Evolutionary conservation across 2,797 vertebrate genomes (phyloP), one percentile per base, ranked within the genome.

Genomic region (Muraenolepis orangiensis): DNA sequence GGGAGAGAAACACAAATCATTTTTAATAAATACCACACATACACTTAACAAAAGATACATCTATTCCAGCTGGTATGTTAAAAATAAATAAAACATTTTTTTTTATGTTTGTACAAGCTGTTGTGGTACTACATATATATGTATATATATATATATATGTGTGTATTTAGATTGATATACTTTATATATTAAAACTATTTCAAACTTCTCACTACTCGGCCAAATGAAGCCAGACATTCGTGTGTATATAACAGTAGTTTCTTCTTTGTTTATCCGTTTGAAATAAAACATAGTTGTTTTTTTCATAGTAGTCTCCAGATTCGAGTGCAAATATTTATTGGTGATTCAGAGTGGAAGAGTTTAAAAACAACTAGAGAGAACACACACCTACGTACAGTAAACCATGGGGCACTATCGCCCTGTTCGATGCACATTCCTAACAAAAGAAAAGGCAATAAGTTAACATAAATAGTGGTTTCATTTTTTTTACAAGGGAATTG

Each of bases 91-190:
- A 91, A 97, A 95, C 92, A 94, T 94, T 95, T 96, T 94, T 94
- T 95, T 96, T 94, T 92, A 95, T 97, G 95, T 98, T 97, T 97
- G 94, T 97, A 98, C 95, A 96, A 95, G 94, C 95, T 93, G 94
- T 92, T 90, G 90, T 94, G 91, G 90, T 95, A 95, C 92, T 93
- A 93, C 92, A 92, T 90, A 92, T 91, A 78, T 80, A 78, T 82
- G n/a, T n/a, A 76, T 68, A 31, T 57, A 57, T 57, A 83, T 89
- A 81, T 77, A 74, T 74, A 84, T 87, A 75, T 77, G 69, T 76
- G 92, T 90, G 92, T 91, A 79, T 81, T 78, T 88, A 84, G 90
- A 82, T 90, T 86, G 80, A 87, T 91, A 91, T 89, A 34, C 88
- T 92, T 86, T 88, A 94, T 95, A 93, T 93, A 90, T 91, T 94